Base-by-base conservation (phyloP, 1,140 invertebrate genomes). In the Galleria mellonella region DNA sequence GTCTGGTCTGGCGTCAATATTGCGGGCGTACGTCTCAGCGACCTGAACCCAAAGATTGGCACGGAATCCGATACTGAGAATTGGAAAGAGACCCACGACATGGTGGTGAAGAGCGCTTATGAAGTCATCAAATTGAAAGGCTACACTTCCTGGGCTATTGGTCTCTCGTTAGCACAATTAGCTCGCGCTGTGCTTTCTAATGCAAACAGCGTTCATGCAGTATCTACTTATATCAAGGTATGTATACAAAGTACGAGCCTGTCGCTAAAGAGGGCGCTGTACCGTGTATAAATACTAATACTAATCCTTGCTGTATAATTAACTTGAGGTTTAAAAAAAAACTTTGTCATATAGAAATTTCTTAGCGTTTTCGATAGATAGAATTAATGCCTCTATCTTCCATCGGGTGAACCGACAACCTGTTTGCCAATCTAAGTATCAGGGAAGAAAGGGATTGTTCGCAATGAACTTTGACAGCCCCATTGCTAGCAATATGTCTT, bases 1-100 rank as follows among this genome's bases (percentile, higher is more conserved):
- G 94, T 97, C 0, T 98, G 96, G 96, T 96, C 95, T 7, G 94
- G 94, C 9, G 94, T 97, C 1, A 97, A 97, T 73, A 90, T 98
- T 8, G 95, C 95, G 17, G 96, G 96, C 7, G 94, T 97, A 2
- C 89, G 92, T 7, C 83, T 97, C 15, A 89, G 90, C 43, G 94
- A 96, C 59, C 58, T 97, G 6, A 92, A 96, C 68, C 90, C 92
- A 4, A 83, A 88, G 9, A 84, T 95, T 32, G 95, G 94, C 33
- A 90, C 90, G 0, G 84, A 89, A 0, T 85, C 89, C 7, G 95
- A 97, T 70, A 77, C 88, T 7, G 94, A 97, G 72, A 89, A 94
- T 33, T 97, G 94, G 93, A 82, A 89, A 40, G 88, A 93, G 15
- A 72, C 96, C 9, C 85, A 87, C 46, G 62, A 67, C 12, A 61